Evolutionary conservation across 2,113 vertebrate species (phyloP).

Genomic region (Urocitellus parryii): DNA sequence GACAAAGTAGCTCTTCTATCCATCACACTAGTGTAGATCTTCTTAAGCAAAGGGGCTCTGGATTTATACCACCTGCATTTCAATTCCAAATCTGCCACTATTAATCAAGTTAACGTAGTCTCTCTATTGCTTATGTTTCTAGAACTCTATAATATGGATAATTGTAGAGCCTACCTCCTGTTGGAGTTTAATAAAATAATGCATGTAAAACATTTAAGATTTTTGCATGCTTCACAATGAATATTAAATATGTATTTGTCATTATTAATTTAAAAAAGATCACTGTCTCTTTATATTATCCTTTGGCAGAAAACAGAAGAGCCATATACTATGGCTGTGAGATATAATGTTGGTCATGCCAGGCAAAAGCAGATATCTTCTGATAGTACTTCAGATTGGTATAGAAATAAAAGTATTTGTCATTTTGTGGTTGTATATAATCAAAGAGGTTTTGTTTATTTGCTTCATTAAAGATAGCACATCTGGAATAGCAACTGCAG

Average conservation of each 20-base stretch:
- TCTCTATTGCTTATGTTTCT: slow-evolving; percentile 8
- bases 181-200: slow-evolving; percentile 43
- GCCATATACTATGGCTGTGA: neutral
- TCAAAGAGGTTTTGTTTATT: slow-evolving; percentile 12
- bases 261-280: neutral
- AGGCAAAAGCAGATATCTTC: neutral
- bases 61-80: neutral
- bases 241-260: neutral
- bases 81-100: neutral
- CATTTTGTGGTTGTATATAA: neutral
- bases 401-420: slow-evolving; percentile 10
- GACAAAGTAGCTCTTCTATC: neutral
- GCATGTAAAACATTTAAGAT: slow-evolving; percentile 22
- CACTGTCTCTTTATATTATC: neutral
- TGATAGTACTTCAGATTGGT: neutral
- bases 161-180: neutral
- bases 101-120: neutral
- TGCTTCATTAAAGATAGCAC: slow-evolving; percentile 30
- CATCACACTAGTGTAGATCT: neutral
- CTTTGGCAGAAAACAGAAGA: neutral
- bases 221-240: neutral
- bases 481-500: neutral
- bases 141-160: neutral
- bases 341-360: neutral
- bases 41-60: neutral